phyloP scores from a whole-genome alignment of 2,113 vertebrate species.

The Microtus richardsoni region DNA sequence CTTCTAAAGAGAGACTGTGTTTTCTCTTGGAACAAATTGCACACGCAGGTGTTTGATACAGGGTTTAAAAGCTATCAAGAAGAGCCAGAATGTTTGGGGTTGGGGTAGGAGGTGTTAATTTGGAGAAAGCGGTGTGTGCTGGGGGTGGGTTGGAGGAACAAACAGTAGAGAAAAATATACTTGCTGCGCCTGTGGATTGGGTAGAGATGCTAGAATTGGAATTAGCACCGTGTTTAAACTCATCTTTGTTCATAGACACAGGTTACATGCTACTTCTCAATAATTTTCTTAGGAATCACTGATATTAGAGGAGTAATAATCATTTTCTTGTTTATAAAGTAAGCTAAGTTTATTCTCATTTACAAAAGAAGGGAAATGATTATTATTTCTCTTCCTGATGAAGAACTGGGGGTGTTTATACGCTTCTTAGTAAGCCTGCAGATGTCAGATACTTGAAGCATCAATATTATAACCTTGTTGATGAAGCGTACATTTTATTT shows the following conservation, averaged over 20 bases:
- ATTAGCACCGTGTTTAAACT: conserved; percentile 41
- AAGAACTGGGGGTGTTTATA: not conserved
- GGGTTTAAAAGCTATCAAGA: conserved; percentile 72
- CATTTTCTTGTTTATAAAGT: not conserved
- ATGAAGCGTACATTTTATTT: not conserved
- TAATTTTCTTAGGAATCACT: conserved; percentile 45
- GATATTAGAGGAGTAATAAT: not conserved
- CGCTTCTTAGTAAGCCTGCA: not conserved
- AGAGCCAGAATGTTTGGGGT: conserved; percentile 74
- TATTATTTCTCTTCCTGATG: not conserved
- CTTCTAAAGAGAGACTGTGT: conserved; percentile 71
- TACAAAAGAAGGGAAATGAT: not conserved
- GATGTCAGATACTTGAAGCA: not conserved
- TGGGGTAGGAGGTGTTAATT: conserved; percentile 75
- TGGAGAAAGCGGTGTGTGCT: conserved; percentile 39
- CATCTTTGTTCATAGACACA: conserved; percentile 44
- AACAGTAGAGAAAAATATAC: not conserved
- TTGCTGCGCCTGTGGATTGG: conserved; percentile 61
- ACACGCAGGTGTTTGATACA: conserved; percentile 75
- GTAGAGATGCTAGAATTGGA: conserved; percentile 62
- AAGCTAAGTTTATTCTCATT: not conserved
- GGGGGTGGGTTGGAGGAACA: conserved; percentile 35
- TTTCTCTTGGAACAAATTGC: conserved; percentile 75
- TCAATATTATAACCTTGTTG: not conserved
- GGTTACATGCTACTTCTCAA: conserved; percentile 23